Conservation (phyloP, 2,113 vertebrate species). For the Cyanoderma ruficeps region DNA sequence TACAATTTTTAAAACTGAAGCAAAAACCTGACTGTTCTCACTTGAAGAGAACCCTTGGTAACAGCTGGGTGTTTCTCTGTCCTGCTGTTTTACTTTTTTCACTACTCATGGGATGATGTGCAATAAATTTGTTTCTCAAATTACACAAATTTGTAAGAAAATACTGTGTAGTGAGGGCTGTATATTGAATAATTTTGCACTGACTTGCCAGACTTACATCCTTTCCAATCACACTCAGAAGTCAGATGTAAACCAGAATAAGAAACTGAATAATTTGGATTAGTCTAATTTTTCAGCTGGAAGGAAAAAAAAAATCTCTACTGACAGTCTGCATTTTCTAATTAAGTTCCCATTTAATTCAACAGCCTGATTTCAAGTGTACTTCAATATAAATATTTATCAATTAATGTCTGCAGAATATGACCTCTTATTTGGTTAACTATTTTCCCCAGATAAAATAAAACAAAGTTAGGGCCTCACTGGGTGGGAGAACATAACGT, state of each 20-base stretch:
- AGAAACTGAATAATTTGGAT: neutral
- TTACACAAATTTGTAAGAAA: neutral
- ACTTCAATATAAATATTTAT: neutral
- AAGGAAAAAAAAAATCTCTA: neutral
- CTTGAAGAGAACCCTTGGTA: neutral
- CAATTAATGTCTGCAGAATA: neutral
- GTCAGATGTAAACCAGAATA: neutral
- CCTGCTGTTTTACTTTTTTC: neutral
- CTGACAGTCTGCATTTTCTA: neutral
- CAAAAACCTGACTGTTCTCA: neutral
- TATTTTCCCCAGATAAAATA: neutral
- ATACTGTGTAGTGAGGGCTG: neutral
- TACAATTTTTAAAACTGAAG: neutral
- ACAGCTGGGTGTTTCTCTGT: neutral
- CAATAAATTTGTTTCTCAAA: neutral
- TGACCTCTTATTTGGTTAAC: neutral
- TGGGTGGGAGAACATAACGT: neutral
- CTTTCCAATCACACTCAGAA: neutral
- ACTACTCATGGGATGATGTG: neutral
- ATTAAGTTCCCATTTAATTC: neutral
- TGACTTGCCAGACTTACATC: neutral
- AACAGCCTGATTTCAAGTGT: neutral
- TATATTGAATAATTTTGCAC: neutral
- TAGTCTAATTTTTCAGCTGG: neutral
- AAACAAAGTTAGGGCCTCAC: neutral